A percentile compares a stretch with the other conserved stretches of the same genome.
These are phyloP conservation scores for Polydrusus cervinus DNA, from an alignment of 2,888 invertebrate species.

Conservation along the genomic window DNA sequence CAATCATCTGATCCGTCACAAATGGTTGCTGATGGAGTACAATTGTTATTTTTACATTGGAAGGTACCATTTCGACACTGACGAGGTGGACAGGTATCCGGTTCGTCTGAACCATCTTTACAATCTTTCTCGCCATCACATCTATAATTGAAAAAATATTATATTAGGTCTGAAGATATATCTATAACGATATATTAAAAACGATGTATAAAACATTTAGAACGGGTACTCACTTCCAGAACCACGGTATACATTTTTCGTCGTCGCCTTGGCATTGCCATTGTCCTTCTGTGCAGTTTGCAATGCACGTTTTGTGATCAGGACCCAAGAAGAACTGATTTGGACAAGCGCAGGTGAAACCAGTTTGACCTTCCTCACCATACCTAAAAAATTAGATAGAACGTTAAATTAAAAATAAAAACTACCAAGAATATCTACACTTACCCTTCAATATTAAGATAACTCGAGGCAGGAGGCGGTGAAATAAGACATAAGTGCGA, in stretches of 20 bases:
- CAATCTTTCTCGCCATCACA: constrained; percentile 96
- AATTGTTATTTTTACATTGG: constrained; percentile 95
- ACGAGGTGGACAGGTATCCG: constrained; percentile 85
- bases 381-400: constrained; percentile 68
- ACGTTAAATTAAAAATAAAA: no score
- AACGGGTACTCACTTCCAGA: constrained; percentile 79
- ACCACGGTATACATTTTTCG: constrained; percentile 84
- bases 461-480: constrained; percentile 85
- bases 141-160: constrained; percentile 56
- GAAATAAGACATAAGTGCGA: constrained; percentile 95
- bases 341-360: constrained; percentile 93
- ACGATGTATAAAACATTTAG: background rate
- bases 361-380: constrained; percentile 83
- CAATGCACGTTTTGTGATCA: constrained; percentile 90
- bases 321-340: constrained; percentile 91
- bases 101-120: constrained; percentile 93
- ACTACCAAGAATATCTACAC: background rate
- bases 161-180: constrained; percentile 56
- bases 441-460: constrained; percentile 81
- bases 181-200: background rate
- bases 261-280: constrained; percentile 83
- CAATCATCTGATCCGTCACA: constrained; percentile 96
- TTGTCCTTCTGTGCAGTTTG: constrained; percentile 95
- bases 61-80: constrained; percentile 93
- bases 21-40: constrained; percentile 92